Evolutionary conservation across 2,113 vertebrate species (phyloP), one percentile per base, ranked within the genome.

Genomic region (Sciurus niger): DNA sequence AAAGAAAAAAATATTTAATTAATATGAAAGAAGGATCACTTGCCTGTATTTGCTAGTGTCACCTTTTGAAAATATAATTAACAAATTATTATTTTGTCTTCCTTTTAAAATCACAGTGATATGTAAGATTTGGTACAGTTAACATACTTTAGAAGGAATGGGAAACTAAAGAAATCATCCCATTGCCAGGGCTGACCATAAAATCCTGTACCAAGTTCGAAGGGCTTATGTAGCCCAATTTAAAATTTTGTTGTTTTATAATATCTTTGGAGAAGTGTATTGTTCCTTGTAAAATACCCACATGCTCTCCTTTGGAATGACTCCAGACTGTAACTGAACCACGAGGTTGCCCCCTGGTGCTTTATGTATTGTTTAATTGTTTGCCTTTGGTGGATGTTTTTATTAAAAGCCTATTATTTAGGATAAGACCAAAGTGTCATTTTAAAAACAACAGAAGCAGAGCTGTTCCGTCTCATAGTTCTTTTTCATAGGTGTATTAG

Each of bases 301-400:
- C 96, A 97, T 98, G 97, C 97, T 98, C 97, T 98, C 96, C 92
- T 93, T 97, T 98, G 98, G 98, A 98, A 98, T 77, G 88, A 30
- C 90, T 98, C 98, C 98, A 98, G 97, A 98, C 97, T 98, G 89
- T 98, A 98, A 98, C 97, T 98, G 96, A 98, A 98, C 98, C 97
- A 97, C 95, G 96, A 98, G 98, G 97, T 98, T 98, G 98, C 98
- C 98, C 98, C 98, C 98, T 98, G 98, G 98, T 98, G 98, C 98
- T 99, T 99, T 98, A 98, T 98, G 98, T 98, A 99, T 99, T 99
- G 98, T 98, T 98, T 98, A 99, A 99, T 99, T 99, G 98, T 98
- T 98, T 98, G 98, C 98, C 98, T 98, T 98, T 98, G 98, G 98
- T 98, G 97, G 97, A 98, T 98, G 98, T 98, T 99, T 98, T 98